Conservation (phyloP, 2,888 invertebrate species). For the Scaeva pyrastri region DNA sequence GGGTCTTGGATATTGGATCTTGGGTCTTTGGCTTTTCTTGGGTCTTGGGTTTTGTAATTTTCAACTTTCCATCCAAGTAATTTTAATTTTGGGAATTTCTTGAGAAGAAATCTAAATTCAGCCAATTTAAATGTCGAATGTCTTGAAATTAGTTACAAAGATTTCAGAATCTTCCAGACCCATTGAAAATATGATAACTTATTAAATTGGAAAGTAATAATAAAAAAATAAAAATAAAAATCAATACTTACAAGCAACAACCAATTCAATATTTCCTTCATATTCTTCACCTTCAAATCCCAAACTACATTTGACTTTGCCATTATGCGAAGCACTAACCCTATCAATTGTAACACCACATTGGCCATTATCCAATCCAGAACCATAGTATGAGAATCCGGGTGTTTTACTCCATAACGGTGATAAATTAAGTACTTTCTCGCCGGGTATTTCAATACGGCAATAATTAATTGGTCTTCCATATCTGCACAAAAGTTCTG, state of each 20-base stretch:
- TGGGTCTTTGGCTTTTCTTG: no score
- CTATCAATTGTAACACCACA: conserved; percentile 89
- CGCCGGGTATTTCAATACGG: conserved; percentile 85
- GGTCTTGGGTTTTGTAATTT: no score
- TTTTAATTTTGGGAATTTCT: no score
- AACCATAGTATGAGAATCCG: conserved; percentile 85
- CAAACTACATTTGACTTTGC: conserved; percentile 88
- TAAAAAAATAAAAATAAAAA: neutral
- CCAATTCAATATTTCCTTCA: conserved; percentile 86
- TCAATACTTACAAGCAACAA: conserved; percentile 90
- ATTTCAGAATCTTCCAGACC: no score
- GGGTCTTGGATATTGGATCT: no score
- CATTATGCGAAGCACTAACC: conserved; percentile 88
- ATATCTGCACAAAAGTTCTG: conserved; percentile 81
- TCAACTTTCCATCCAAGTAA: no score
- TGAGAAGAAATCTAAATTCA: no score
- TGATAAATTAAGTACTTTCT: conserved; percentile 84
- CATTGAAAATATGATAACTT: no score
- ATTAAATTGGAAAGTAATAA: no score
- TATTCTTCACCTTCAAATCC: conserved; percentile 87
- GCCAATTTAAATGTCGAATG: no score
- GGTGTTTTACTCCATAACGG: conserved; percentile 83
- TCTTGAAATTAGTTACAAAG: no score
- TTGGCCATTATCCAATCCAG: conserved; percentile 86
- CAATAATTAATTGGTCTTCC: conserved; percentile 81